Evolutionary conservation across 2,113 vertebrate species (phyloP).

Genomic region (Antechinus flavipes): DNA sequence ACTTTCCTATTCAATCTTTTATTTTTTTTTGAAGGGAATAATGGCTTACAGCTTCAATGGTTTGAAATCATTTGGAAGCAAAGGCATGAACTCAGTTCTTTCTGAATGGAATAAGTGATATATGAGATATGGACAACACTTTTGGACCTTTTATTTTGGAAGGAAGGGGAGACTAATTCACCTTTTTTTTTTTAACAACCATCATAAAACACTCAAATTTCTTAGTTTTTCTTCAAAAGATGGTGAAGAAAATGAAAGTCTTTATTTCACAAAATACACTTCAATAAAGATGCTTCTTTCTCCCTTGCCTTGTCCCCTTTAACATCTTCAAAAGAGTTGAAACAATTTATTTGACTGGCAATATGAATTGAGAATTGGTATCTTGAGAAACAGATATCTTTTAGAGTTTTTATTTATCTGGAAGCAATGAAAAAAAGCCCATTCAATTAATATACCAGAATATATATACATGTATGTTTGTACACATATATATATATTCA

Average conservation of each 20-base stretch:
- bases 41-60: background rate
- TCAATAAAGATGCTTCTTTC: background rate
- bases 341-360: background rate
- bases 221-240: background rate
- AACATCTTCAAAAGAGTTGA: background rate
- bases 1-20: background rate
- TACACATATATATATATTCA: no score
- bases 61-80: background rate
- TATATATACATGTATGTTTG: no score
- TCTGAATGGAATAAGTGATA: background rate
- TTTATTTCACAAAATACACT: background rate
- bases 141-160: slow-evolving; percentile 9
- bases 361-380: background rate
- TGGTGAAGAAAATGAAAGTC: background rate
- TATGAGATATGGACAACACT: background rate
- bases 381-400: background rate
- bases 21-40: background rate
- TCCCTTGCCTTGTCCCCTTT: background rate
- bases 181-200: slow-evolving; percentile 1
- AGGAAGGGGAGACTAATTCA: background rate
- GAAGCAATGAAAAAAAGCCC: background rate
- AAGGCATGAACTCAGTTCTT: background rate
- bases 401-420: background rate
- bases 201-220: background rate
- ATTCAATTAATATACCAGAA: background rate